Evolutionary conservation across 2,113 vertebrate species (phyloP).

Genomic region (Colius striatus): DNA sequence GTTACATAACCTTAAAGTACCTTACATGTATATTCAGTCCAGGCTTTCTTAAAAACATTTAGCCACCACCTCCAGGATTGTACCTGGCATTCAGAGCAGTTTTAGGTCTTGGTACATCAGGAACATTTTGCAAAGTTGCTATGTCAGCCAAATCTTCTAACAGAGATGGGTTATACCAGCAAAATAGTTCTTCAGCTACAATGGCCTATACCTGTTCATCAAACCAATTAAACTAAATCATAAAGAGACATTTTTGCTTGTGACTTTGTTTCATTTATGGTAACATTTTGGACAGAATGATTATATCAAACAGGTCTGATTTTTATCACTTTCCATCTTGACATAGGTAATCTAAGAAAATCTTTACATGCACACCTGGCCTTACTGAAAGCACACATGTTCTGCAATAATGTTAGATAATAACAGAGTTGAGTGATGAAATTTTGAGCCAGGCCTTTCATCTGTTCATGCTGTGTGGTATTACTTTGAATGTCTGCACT

Average conservation of each 20-base stretch:
- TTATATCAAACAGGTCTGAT: neutral
- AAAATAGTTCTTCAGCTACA: neutral
- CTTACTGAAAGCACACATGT: constrained; percentile 15
- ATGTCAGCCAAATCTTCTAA: neutral
- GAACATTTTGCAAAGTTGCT: neutral
- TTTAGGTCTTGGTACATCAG: neutral
- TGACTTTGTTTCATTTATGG: neutral
- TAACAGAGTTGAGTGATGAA: constrained; percentile 15
- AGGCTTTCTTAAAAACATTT: neutral
- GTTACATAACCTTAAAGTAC: neutral
- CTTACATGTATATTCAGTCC: neutral
- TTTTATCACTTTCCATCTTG: constrained; percentile 21
- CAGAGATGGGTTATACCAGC: neutral
- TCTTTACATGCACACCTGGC: constrained; percentile 8
- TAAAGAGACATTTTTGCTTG: neutral
- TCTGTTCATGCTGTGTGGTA: constrained; percentile 1
- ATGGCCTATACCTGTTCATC: neutral
- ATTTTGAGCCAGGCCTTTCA: constrained; percentile 2
- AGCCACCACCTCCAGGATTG: neutral
- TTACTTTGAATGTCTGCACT: neutral
- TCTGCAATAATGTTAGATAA: constrained; percentile 13
- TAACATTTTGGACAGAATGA: neutral
- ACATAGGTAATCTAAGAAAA: neutral
- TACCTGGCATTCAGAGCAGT: neutral
- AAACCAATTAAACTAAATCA: neutral